Percentiles rank a stretch among this genome's conserved stretches.
These are phyloP conservation scores for Apostichopus leukothele DNA, from an alignment of 53 echinoderm and acorn worm genomes.

Conservation along the genomic window DNA sequence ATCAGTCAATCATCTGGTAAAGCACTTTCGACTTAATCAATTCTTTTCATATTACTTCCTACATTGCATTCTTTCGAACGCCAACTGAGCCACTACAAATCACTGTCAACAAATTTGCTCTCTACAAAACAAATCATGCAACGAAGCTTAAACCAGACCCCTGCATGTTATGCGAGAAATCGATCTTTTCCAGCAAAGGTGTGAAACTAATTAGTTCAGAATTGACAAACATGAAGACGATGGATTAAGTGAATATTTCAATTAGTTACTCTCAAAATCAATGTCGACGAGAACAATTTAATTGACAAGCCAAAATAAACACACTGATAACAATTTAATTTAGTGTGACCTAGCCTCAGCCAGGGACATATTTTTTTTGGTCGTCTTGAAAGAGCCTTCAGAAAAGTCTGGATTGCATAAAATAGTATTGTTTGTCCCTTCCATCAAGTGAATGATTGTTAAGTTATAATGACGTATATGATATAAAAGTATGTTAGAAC, in stretches of 20 bases:
- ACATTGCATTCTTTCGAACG: neutral
- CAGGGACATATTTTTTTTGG: too few species aligned
- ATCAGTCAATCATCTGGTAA: neutral
- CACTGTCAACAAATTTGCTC: too few species aligned
- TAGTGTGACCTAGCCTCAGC: too few species aligned
- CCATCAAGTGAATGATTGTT: too few species aligned
- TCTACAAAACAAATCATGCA: too few species aligned
- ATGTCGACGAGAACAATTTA: conserved; percentile 24
- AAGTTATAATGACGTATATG: too few species aligned
- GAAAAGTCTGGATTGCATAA: too few species aligned
- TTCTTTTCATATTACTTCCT: neutral
- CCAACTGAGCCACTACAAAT: neutral
- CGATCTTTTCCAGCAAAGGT: neutral
- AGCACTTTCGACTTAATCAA: too few species aligned
- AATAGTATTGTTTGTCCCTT: too few species aligned
- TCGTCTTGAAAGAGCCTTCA: too few species aligned
- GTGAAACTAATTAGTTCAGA: conserved; percentile 23
- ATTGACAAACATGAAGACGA: conserved; percentile 2
- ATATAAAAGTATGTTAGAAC: too few species aligned
- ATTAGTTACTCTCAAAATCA: conserved; percentile 1
- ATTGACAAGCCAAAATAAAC: conserved; percentile 24
- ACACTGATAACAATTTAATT: neutral
- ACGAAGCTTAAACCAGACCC: too few species aligned
- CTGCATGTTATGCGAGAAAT: neutral
- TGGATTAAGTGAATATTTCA: conserved; percentile 32